Conservation (phyloP, 2,888 invertebrate genomes). For the Lochmaea capreae region DNA sequence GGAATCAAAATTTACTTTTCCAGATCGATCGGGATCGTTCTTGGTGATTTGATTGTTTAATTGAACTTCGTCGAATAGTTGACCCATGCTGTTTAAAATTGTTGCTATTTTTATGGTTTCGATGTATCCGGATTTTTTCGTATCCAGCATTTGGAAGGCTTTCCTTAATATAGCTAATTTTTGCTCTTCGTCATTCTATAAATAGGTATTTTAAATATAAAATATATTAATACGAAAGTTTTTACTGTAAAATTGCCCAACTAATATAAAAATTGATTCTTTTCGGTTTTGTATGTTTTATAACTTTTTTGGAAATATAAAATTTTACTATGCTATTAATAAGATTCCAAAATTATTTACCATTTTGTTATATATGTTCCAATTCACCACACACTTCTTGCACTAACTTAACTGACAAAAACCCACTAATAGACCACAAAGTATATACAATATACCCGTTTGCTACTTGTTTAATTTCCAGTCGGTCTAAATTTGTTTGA, state of each 20-base stretch:
- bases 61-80: constrained; percentile 92
- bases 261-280: too few relatives aligned
- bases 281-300: too few relatives aligned
- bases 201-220: too few relatives aligned
- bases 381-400: too few relatives aligned
- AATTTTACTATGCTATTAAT: too few relatives aligned
- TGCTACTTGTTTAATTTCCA: constrained; percentile 36
- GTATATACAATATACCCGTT: constrained; percentile 40
- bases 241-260: too few relatives aligned
- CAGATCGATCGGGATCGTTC: constrained; percentile 90
- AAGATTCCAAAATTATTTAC: neutral
- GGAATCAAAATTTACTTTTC: constrained; percentile 94
- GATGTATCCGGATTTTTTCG: constrained; percentile 91
- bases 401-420: neutral
- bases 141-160: constrained; percentile 97
- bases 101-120: constrained; percentile 91
- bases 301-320: too few relatives aligned
- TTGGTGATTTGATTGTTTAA: constrained; percentile 74
- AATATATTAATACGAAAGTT: too few relatives aligned
- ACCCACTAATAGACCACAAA: constrained; percentile 27
- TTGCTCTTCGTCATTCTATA: constrained; percentile 72
- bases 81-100: constrained; percentile 94
- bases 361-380: constrained; percentile 3
- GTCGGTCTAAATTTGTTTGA: constrained; percentile 41
- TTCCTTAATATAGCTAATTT: constrained; percentile 92